Evolutionary conservation across 2,797 vertebrate genomes (phyloP).

Genomic region (Pelodytes ibericus): DNA sequence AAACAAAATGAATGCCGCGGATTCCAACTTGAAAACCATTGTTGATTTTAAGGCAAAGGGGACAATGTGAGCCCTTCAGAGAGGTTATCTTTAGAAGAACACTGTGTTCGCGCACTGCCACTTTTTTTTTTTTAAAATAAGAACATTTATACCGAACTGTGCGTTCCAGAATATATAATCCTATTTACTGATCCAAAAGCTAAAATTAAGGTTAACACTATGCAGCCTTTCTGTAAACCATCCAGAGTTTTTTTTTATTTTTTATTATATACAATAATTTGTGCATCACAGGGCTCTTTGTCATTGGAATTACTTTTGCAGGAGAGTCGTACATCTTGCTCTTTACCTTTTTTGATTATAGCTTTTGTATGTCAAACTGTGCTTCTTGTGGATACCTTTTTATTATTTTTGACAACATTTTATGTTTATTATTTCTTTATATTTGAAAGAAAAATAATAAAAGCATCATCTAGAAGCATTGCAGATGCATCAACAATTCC

Average conservation of each 20-base stretch:
- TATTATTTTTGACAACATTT: not conserved
- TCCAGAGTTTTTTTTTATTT: not conserved
- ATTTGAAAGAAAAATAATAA: too few relatives aligned
- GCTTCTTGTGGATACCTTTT: not conserved
- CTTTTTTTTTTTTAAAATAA: constrained; percentile 63
- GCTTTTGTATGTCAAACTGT: not conserved
- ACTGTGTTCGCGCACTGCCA: constrained; percentile 59
- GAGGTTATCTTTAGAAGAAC: constrained; percentile 69
- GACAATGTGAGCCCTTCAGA: constrained; percentile 71
- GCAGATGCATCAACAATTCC: too few relatives aligned
- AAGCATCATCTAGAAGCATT: too few relatives aligned
- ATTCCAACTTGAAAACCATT: constrained; percentile 68
- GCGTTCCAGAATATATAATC: constrained; percentile 57
- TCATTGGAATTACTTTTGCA: not conserved
- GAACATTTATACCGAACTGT: constrained; percentile 59
- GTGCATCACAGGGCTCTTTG: not conserved
- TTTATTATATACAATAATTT: not conserved
- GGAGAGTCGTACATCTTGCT: not conserved
- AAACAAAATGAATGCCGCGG: constrained; percentile 63
- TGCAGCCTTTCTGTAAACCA: constrained; percentile 2
- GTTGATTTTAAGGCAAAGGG: constrained; percentile 66
- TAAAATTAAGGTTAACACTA: constrained; percentile 49
- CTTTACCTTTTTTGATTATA: not conserved
- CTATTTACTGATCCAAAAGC: constrained; percentile 38
- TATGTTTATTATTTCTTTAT: not conserved